These are phyloP conservation scores for Ephialtes manifestator DNA, from an alignment of 2,888 invertebrate species.

Conservation along the genomic window DNA sequence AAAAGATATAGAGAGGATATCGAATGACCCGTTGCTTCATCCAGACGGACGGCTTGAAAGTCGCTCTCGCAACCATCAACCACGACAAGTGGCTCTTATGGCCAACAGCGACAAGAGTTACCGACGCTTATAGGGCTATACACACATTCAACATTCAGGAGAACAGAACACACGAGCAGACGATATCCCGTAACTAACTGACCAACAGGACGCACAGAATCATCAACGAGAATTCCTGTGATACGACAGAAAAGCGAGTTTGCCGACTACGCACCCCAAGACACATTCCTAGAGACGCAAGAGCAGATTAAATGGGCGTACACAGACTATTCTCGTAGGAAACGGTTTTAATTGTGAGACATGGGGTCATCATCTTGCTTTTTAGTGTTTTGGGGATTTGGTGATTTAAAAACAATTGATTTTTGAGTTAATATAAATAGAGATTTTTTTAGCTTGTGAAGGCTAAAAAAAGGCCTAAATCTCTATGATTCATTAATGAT, in stretches of 20 bases:
- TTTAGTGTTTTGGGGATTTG: background rate
- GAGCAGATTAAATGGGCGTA: background rate
- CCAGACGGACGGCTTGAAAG: slow-evolving; percentile 64
- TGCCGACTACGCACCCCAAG: slow-evolving; percentile 19
- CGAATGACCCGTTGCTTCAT: slow-evolving; percentile 65
- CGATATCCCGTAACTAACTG: slow-evolving; percentile 66
- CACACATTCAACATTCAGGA: background rate
- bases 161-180: slow-evolving; percentile 32
- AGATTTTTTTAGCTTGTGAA: too few relatives aligned
- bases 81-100: slow-evolving; percentile 52
- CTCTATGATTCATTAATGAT: too few relatives aligned
- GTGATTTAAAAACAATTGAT: too few relatives aligned
- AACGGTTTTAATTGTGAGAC: background rate
- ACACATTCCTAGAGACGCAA: slow-evolving; percentile 2
- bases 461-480: too few relatives aligned
- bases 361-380: background rate
- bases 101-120: slow-evolving; percentile 43
- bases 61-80: slow-evolving; percentile 24
- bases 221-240: slow-evolving; percentile 30
- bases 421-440: too few relatives aligned
- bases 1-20: slow-evolving; percentile 43
- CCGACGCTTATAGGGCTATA: slow-evolving; percentile 32
- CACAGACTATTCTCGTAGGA: background rate
- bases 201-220: slow-evolving; percentile 14
- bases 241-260: slow-evolving; percentile 35